Conservation (phyloP, 2,888 invertebrate genomes). For the Mesorhabditis belari region DNA sequence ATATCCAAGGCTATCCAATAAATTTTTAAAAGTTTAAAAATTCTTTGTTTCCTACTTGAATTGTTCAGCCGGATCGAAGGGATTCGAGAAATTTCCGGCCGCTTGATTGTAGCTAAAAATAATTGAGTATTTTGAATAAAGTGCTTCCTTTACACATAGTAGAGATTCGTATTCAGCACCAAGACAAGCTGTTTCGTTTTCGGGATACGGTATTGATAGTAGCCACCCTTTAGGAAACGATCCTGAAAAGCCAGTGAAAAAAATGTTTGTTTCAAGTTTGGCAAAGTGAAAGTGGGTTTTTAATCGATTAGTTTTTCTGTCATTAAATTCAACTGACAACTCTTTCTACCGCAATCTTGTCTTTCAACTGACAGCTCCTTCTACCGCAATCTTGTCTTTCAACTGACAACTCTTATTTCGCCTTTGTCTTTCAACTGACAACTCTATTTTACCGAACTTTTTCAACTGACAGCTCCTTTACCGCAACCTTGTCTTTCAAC, state of each 20-base stretch:
- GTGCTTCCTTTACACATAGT: constrained; percentile 29
- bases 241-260: constrained; percentile 8
- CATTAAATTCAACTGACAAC: not conserved
- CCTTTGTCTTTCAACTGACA: too few relatives aligned
- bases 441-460: too few relatives aligned
- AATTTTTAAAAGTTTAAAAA: not conserved
- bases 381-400: too few relatives aligned
- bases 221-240: constrained; percentile 44
- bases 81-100: constrained; percentile 30
- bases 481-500: too few relatives aligned
- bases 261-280: not conserved
- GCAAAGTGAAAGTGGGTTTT: too few relatives aligned
- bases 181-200: constrained; percentile 17
- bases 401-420: too few relatives aligned
- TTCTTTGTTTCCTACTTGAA: constrained; percentile 14
- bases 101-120: constrained; percentile 26
- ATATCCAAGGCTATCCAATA: too few relatives aligned
- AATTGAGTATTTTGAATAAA: not conserved
- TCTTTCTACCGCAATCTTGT: not conserved
- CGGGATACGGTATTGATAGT: constrained; percentile 28
- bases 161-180: constrained; percentile 48
- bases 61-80: constrained; percentile 44
- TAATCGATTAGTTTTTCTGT: too few relatives aligned
- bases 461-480: too few relatives aligned
- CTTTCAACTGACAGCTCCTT: not conserved